Base-by-base conservation (phyloP, 2,113 vertebrate genomes). In the Chaetorhynchus papuensis region DNA sequence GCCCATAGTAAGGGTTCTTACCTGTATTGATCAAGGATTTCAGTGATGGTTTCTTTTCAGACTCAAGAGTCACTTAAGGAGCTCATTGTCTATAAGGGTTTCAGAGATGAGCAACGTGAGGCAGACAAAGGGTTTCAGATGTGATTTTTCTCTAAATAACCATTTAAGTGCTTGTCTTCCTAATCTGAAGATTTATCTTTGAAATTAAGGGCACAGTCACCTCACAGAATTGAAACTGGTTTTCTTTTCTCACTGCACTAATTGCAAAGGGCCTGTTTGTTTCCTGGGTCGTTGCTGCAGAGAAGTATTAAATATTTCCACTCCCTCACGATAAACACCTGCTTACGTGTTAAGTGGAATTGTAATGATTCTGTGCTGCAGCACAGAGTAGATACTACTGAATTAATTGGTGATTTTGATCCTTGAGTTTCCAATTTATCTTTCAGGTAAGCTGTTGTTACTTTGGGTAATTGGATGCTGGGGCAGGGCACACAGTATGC, bases 321-420 rank as follows among this genome's bases (percentile, higher is more conserved):
- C 52, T 56, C 44, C 83, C n/a, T 60, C 76, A 16, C 1, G 3
- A 60, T 70, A 68, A 96, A 88, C 45, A 41, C 60, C 66, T 7
- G 42, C 53, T 78, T 74, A 53, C 52, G 8, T 49, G 28, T 53
- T 60, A 71, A 78, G n/a, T 88, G 79, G 52, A 75, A 63, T 68
- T 85, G 45, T 81, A 80, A 71, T 1, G 28, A 83, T 94, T 93
- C 94, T 93, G 39, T 86, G 74, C 65, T 77, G 61, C 80, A 74
- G 9, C 35, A n/a, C 33, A 50, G 61, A 84, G 39, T 53, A 89
- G 90, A 53, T 89, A 35, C 47, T 91, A 53, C 23, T 63, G 80
- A 96, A 96, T 86, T 72, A 89, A 83, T 84, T 70, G 72, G 24
- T 72, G 69, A 53, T 92, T 96, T 94, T 93, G 80, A 85, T 92